phyloP scores from a whole-genome alignment of 2,113 vertebrate genomes.

The Grammomys dolichurus region DNA sequence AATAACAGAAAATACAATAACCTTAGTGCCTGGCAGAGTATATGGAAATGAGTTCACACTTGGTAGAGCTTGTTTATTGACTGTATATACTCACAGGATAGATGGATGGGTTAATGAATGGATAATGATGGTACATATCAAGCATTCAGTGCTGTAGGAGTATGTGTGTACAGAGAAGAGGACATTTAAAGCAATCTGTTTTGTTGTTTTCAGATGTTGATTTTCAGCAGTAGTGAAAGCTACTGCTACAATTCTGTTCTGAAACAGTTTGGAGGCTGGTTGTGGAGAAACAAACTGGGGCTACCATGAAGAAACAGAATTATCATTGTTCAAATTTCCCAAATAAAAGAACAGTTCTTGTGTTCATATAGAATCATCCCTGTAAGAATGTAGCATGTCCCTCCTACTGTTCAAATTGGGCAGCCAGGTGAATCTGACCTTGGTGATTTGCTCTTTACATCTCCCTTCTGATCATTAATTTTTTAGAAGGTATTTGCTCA shows the following conservation, averaged over 20 bases:
- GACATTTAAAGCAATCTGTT: conserved; percentile 34
- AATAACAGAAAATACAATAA: conserved; percentile 14
- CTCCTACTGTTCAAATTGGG: conserved; percentile 8
- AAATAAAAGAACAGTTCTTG: background rate
- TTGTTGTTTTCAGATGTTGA: background rate
- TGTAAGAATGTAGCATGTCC: background rate
- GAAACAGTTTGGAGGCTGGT: conserved; percentile 1
- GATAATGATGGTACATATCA: background rate
- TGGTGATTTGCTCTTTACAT: background rate
- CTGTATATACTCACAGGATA: background rate
- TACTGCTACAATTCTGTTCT: background rate
- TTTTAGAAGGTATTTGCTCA: background rate
- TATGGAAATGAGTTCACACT: background rate
- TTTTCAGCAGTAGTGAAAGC: background rate
- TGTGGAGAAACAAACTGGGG: background rate
- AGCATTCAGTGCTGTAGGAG: background rate
- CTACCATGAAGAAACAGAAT: conserved; percentile 29
- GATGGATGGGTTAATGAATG: background rate
- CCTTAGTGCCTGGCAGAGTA: background rate
- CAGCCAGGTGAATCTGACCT: background rate
- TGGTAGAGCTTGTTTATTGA: background rate
- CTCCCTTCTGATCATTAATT: conserved; percentile 3
- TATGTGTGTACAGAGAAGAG: background rate
- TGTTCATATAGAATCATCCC: background rate
- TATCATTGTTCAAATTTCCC: background rate